Conservation (phyloP, 2,797 vertebrate species). For the Malurus leucopterus region DNA sequence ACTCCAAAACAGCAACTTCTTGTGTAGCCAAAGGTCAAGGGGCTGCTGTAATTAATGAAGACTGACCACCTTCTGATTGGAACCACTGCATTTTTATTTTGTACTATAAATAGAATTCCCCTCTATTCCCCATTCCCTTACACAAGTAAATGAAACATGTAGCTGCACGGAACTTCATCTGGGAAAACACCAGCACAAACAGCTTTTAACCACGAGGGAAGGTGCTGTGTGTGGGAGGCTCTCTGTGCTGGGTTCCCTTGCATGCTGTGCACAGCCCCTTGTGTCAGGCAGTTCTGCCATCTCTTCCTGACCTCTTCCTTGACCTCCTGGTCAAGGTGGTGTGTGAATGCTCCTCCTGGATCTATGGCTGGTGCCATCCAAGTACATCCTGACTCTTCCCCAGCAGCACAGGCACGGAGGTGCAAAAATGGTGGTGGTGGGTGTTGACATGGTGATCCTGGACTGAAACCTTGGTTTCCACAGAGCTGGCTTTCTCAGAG, state of each 20-base stretch:
- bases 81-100: conserved; percentile 74
- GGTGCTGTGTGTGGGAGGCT: conserved; percentile 38
- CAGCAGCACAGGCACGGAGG: neutral
- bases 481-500: neutral
- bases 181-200: conserved; percentile 43
- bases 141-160: conserved; percentile 54
- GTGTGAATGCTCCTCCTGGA: neutral
- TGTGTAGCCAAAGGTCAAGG: neutral
- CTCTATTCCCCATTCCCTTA: conserved; percentile 66
- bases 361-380: neutral
- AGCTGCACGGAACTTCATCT: conserved; percentile 43
- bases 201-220: conserved; percentile 1
- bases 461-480: neutral
- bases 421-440: neutral
- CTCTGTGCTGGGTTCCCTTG: neutral
- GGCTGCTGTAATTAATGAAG: neutral
- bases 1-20: neutral
- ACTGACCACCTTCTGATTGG: neutral
- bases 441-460: neutral
- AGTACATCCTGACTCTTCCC: neutral
- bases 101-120: conserved; percentile 73
- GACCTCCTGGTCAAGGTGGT: neutral
- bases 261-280: neutral
- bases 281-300: neutral
- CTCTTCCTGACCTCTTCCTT: neutral